Base-by-base conservation (phyloP, 1,140 invertebrate genomes). In the Drosophila oshimai region DNA sequence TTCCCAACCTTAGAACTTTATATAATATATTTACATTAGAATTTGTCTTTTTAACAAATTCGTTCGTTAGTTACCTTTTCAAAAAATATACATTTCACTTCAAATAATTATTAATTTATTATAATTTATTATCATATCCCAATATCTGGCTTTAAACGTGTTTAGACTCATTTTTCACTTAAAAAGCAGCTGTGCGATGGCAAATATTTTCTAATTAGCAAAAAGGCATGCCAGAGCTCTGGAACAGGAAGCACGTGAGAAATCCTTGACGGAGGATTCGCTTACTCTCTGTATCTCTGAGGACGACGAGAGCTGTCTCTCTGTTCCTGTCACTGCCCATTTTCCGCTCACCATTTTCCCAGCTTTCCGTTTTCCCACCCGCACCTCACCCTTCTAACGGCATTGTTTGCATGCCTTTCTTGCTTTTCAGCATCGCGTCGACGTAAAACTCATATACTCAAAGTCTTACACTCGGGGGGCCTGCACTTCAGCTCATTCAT, bases 391-490 rank as follows among this genome's bases (percentile, higher is more conserved):
- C 6, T 34, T 41, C 58, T 46, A 54, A 60, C 46, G 74, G 54
- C 78, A 83, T 83, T 83, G 79, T 74, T 86, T 78, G 70, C 70
- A 67, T 83, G 71, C 70, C 55, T 78, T 73, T 55, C 37, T 50
- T 49, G 22, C 29, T 53, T 41, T 84, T 61, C 26, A 65, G 45
- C 70, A 33, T 42, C 41, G 31, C 70, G 36, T 42, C 41, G 31
- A 36, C 47, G 55, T 20, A 34, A 34, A 58, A 42, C 50, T 47
- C 50, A 64, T 57, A 57, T 33, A 58, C 47, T 51, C 50, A 45
- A 46, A 50, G 50, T 71, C 60, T 74, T 53, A 47, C 60, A 50
- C 62, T 36, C 42, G 17, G 57, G 57, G 57, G 61, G 12, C 58
- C 39, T 64, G 73, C 74, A 62, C 74, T 74, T 74, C 50, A 58